phyloP scores from a whole-genome alignment of 2,888 invertebrate genomes.

The Coelinius sp. region DNA sequence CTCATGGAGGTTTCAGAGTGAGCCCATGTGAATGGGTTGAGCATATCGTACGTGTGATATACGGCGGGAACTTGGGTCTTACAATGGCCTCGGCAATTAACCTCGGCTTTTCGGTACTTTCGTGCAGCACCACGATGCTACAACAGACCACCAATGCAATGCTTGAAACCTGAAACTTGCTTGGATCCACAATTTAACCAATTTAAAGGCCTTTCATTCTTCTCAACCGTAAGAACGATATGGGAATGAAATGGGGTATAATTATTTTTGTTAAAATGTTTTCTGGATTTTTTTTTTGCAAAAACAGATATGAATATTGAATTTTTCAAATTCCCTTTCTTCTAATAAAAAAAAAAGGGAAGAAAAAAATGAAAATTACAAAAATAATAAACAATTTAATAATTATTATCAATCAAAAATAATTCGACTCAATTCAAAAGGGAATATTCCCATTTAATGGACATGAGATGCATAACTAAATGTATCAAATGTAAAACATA shows the following conservation, averaged over 20 bases:
- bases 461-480: neutral
- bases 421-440: too few species aligned
- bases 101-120: slow-evolving; percentile 47
- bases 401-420: too few species aligned
- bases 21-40: slow-evolving; percentile 13
- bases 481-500: neutral
- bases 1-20: neutral
- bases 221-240: neutral
- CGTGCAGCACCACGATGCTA: slow-evolving; percentile 22
- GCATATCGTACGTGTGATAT: slow-evolving; percentile 29
- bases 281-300: neutral
- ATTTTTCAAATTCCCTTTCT: too few species aligned
- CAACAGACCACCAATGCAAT: slow-evolving; percentile 3
- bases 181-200: slow-evolving; percentile 8
- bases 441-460: too few species aligned
- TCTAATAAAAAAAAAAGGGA: too few species aligned
- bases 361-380: too few species aligned
- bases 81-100: slow-evolving; percentile 51
- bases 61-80: slow-evolving; percentile 37
- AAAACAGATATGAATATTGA: neutral
- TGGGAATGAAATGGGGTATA: neutral
- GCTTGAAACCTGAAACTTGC: slow-evolving; percentile 7
- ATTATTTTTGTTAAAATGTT: slow-evolving; percentile 4
- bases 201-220: slow-evolving; percentile 8
- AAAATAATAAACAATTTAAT: too few species aligned